phyloP scores from a whole-genome alignment of 2,113 vertebrate species.

The Melozone crissalis region DNA sequence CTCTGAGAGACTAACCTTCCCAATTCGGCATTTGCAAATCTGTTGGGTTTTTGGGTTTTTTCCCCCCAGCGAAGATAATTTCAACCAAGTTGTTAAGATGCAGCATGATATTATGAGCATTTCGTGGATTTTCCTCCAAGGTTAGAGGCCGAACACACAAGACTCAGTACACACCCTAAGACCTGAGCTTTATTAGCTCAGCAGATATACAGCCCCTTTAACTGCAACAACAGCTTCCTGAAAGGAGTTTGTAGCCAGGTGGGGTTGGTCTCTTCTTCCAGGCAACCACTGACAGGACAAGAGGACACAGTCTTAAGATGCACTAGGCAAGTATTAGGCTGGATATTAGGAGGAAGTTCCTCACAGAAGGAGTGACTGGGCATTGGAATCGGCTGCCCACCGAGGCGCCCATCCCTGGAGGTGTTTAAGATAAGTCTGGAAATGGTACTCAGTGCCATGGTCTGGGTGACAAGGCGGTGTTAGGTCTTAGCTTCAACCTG shows the following conservation, averaged over 20 bases:
- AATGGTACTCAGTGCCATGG: not conserved
- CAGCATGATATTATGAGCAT: not conserved
- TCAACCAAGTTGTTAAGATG: not conserved
- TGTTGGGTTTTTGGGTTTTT: not conserved
- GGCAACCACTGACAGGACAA: not conserved
- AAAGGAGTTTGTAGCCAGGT: not conserved
- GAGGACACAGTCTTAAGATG: not conserved
- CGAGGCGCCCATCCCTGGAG: not conserved
- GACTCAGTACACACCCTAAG: not conserved
- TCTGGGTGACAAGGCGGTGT: not conserved
- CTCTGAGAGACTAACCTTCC: not conserved
- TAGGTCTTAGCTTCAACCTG: not conserved
- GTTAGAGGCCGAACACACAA: conserved; percentile 31
- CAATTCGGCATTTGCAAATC: not conserved
- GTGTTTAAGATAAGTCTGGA: not conserved
- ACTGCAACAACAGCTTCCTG: not conserved
- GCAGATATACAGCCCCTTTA: not conserved
- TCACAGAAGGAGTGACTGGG: not conserved
- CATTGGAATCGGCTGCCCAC: not conserved
- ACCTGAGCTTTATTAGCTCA: not conserved
- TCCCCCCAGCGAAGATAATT: not conserved
- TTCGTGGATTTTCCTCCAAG: not conserved
- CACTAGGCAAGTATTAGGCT: not conserved
- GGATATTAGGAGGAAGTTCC: too few species aligned
- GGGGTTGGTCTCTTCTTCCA: not conserved